Percentiles rank a stretch among this genome's conserved stretches.
phyloP scores from a whole-genome alignment of 2,888 invertebrate genomes.

The Boloria selene region DNA sequence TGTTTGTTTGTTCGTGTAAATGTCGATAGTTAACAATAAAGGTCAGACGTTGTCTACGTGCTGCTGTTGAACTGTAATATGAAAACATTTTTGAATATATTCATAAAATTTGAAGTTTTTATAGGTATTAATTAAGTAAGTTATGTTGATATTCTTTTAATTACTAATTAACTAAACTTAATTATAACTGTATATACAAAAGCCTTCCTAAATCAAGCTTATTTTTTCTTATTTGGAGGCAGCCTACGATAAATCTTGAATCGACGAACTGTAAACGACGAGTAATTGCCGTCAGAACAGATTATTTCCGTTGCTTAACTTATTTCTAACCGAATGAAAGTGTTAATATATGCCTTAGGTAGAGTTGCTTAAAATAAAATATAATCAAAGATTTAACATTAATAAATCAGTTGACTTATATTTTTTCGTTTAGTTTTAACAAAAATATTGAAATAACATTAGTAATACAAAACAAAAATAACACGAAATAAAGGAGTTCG shows the following conservation, averaged over 20 bases:
- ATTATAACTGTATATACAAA: background rate
- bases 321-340: constrained; percentile 18
- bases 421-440: too few relatives aligned
- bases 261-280: constrained; percentile 24
- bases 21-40: constrained; percentile 19
- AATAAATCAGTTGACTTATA: too few relatives aligned
- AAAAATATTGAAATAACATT: too few relatives aligned
- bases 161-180: too few relatives aligned
- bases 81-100: background rate
- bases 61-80: constrained; percentile 16
- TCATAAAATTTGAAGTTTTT: too few relatives aligned
- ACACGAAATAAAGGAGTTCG: constrained; percentile 26
- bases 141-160: too few relatives aligned
- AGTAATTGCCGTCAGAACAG: constrained; percentile 17
- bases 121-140: too few relatives aligned
- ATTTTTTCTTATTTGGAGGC: background rate
- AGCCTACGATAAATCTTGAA: constrained; percentile 17
- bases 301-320: constrained; percentile 16
- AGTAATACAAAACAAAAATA: too few relatives aligned
- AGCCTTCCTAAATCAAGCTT: background rate
- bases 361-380: constrained; percentile 5
- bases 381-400: constrained; percentile 14
- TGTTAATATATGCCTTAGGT: constrained; percentile 4
- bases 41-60: background rate
- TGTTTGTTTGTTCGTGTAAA: constrained; percentile 40